Conservation (phyloP, 2,888 invertebrate genomes). For the Diogma glabrata region DNA sequence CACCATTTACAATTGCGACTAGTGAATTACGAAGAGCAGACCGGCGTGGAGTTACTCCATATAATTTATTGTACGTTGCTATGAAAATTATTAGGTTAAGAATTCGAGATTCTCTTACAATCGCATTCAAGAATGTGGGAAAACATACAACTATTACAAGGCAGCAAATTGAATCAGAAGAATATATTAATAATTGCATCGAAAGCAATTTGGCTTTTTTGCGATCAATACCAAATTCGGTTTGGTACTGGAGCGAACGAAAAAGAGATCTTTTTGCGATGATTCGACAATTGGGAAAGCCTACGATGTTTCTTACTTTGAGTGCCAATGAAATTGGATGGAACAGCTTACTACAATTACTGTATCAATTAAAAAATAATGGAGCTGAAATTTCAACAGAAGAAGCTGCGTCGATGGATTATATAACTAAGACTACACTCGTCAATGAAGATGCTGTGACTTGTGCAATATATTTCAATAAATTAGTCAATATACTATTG, state of each 20-base stretch:
- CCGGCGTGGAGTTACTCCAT: conserved; percentile 19
- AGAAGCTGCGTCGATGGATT: no score
- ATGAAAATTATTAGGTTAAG: conserved; percentile 29
- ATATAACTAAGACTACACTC: no score
- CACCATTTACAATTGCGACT: conserved; percentile 11
- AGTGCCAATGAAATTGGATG: conserved; percentile 32
- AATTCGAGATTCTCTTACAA: no score
- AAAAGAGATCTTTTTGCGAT: neutral
- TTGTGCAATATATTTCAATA: no score
- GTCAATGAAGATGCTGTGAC: no score
- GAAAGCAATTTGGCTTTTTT: no score
- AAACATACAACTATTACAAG: conserved; percentile 18
- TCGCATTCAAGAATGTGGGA: no score
- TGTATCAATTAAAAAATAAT: no score
- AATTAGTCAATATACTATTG: no score
- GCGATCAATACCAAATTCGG: no score
- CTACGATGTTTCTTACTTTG: conserved; percentile 31
- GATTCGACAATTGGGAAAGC: conserved; percentile 17
- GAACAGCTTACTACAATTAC: no score
- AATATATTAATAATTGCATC: conserved; percentile 18
- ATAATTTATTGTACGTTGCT: conserved; percentile 20
- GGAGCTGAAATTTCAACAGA: no score
- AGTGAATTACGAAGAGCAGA: neutral
- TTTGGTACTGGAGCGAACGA: neutral
- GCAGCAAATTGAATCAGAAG: conserved; percentile 16